Evolutionary conservation across 2,113 vertebrate species (phyloP), one percentile per base, ranked within the genome.

Genomic region (Tragelaphus imberbis): DNA sequence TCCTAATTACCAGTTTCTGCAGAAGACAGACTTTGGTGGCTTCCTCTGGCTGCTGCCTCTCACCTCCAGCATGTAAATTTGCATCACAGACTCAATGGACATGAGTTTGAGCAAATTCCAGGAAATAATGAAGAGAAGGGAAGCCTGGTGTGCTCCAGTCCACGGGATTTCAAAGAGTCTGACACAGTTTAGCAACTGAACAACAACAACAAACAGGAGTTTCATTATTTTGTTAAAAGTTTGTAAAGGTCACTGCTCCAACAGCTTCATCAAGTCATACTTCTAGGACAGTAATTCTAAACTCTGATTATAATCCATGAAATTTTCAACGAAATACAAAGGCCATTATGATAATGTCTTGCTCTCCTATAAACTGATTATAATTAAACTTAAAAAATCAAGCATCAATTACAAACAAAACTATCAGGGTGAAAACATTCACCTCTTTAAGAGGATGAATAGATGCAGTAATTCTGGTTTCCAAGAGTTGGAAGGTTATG

Each of bases 231-330:
- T 36, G 44, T 27, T 85, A 55, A n/a, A n/a, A 44, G 15, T 36
- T 51, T 90, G 30, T 58, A 85, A 92, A 94, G 61, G 27, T 44
- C 14, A 65, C 9, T 16, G 30, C 36, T 13, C 47, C 59, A 59
- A 59, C 1, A 51, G 84, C 47, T 77, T 96, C 63, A 53, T 65
- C 80, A 75, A 63, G 44, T 53, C 84, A 28, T 16, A 96, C 89
- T 96, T 98, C 93, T 91, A 95, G 92, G 91, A 98, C 14, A 98
- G 82, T 95, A 97, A 98, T 96, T 98, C 30, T 59, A 59, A 93
- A 59, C 4, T 79, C 25, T 44, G 59, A 95, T 98, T 98, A 97
- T 82, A 96, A 97, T 96, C 59, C 94, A 97, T 98, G 94, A 98
- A 97, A 96, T 86, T 61, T 95, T 88, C 91, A 93, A 95, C 40